phyloP scores from a whole-genome alignment of 2,797 vertebrate species.

The Gallinago solitaria region DNA sequence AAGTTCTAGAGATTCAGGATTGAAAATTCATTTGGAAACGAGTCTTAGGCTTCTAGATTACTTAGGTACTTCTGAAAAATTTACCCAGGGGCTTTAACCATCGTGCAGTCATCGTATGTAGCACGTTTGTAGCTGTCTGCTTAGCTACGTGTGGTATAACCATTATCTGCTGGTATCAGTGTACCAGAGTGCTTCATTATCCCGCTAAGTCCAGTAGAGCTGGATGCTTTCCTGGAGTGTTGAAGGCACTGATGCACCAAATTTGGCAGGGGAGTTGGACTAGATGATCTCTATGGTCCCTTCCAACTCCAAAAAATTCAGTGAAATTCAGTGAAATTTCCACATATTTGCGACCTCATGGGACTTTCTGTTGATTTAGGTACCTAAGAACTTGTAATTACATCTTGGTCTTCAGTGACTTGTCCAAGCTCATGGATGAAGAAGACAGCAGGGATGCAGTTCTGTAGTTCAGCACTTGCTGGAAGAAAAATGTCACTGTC shows the following conservation, averaged over 20 bases:
- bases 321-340: too few relatives aligned
- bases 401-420: not conserved
- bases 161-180: not conserved
- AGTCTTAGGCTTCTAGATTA: conserved; percentile 32
- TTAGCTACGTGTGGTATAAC: not conserved
- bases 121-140: not conserved
- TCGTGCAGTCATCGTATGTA: not conserved
- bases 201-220: not conserved
- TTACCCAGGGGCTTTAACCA: not conserved
- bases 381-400: not conserved
- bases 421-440: not conserved
- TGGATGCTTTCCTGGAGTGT: not conserved
- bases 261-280: too few relatives aligned
- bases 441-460: not conserved
- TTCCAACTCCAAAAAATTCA: too few relatives aligned
- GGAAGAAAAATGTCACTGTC: not conserved
- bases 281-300: too few relatives aligned
- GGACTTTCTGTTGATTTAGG: not conserved
- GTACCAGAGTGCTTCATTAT: not conserved
- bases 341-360: not conserved
- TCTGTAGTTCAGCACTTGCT: not conserved
- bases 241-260: not conserved
- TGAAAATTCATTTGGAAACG: conserved; percentile 24
- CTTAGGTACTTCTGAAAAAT: not conserved
- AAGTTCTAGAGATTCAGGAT: conserved; percentile 24